Evolutionary conservation across 1,140 invertebrate genomes (phyloP).

Genomic region (Pachypsylla venusta): DNA sequence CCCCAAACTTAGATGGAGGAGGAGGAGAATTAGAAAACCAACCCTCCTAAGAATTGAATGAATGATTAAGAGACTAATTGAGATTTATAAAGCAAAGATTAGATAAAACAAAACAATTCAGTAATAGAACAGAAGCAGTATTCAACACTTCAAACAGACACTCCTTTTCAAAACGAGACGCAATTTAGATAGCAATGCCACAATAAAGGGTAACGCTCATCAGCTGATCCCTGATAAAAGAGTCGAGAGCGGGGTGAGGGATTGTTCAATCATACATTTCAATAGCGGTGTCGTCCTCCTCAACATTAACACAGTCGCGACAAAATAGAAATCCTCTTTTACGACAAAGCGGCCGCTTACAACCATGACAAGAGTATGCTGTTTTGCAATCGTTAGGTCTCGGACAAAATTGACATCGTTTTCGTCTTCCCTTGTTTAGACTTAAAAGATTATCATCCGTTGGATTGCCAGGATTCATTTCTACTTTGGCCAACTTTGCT

Average conservation of each 20-base stretch:
- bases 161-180: neutral
- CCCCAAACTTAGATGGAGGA: too few relatives aligned
- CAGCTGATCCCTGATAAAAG: too few relatives aligned
- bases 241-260: neutral
- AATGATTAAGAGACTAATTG: too few relatives aligned
- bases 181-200: too few relatives aligned
- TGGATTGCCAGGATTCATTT: neutral
- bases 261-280: neutral
- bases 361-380: neutral
- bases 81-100: too few relatives aligned
- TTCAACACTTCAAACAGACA: neutral
- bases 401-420: neutral
- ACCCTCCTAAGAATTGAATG: too few relatives aligned
- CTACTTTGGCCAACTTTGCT: neutral
- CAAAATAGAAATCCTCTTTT: neutral
- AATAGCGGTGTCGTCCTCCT: neutral
- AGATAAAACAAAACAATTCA: neutral
- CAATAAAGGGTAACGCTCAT: too few relatives aligned
- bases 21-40: too few relatives aligned
- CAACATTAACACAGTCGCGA: neutral
- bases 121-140: neutral
- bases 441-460: too few relatives aligned
- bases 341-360: neutral
- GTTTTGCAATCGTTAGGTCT: neutral
- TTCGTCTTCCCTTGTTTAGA: neutral